Conservation (phyloP, 2,113 vertebrate genomes). For the Panthera leo region DNA sequence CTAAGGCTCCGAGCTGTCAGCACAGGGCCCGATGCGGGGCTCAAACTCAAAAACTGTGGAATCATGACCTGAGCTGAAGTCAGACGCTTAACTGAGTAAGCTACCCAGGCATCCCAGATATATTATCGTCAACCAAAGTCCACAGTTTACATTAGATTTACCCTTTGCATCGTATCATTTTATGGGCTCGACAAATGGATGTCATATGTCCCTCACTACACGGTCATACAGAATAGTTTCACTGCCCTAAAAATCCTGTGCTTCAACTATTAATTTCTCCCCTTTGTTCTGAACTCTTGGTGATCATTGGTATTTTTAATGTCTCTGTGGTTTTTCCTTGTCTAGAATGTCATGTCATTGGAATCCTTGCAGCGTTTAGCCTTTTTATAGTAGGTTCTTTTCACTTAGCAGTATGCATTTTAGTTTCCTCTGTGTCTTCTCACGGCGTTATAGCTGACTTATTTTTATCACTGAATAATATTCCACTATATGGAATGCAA, state of each 20-base stretch:
- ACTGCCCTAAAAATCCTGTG: background rate
- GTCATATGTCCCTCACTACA: background rate
- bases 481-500: background rate
- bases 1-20: no score
- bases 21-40: no score
- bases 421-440: background rate
- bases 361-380: background rate
- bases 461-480: background rate
- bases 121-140: background rate
- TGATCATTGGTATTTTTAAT: background rate
- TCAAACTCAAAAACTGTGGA: no score
- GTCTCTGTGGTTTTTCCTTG: background rate
- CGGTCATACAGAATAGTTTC: background rate
- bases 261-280: background rate
- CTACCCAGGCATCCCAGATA: no score
- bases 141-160: background rate
- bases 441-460: background rate
- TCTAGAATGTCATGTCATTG: background rate
- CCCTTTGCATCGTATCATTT: background rate
- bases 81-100: no score
- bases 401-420: background rate
- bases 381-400: background rate
- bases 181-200: background rate
- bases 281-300: background rate
- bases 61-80: no score